Percentiles rank a stretch among this genome's conserved stretches.
These are phyloP conservation scores for Phylloscopus trochiloides DNA, from an alignment of 2,113 vertebrate genomes.

Conservation along the genomic window DNA sequence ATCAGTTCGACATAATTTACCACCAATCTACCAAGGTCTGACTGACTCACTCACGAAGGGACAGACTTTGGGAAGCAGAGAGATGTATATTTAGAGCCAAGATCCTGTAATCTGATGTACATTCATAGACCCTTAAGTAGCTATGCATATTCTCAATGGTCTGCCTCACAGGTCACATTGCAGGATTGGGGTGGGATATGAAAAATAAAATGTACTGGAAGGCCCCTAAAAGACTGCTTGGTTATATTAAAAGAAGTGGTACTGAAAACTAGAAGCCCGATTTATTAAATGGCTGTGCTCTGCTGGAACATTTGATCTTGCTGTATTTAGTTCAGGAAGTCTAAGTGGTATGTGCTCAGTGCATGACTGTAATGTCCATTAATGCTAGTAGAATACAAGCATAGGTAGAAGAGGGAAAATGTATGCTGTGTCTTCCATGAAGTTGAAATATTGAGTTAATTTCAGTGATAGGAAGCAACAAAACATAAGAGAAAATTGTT, in stretches of 20 bases:
- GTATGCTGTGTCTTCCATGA: background rate
- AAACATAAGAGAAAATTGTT: background rate
- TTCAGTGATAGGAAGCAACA: conserved; percentile 10
- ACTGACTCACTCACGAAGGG: background rate
- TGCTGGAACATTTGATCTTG: conserved; percentile 44
- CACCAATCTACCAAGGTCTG: background rate
- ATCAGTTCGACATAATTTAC: background rate
- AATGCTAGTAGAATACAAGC: conserved; percentile 30
- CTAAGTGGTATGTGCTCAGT: background rate
- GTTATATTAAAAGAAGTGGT: conserved; percentile 1
- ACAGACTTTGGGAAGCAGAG: background rate
- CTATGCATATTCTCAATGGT: background rate
- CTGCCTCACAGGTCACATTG: background rate
- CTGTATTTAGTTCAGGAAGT: conserved; percentile 53
- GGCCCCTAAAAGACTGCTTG: background rate
- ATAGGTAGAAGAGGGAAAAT: background rate
- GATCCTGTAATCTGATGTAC: background rate
- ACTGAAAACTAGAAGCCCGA: background rate
- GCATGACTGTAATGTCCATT: conserved; percentile 42
- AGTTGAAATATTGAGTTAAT: background rate
- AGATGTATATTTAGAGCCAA: background rate
- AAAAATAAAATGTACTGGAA: conserved; percentile 10
- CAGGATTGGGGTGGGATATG: background rate
- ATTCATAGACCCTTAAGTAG: background rate
- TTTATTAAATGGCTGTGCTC: conserved; percentile 31